Conservation (phyloP, 1,140 invertebrate genomes). For the Pachyrhynchus sulphureomaculatus region DNA sequence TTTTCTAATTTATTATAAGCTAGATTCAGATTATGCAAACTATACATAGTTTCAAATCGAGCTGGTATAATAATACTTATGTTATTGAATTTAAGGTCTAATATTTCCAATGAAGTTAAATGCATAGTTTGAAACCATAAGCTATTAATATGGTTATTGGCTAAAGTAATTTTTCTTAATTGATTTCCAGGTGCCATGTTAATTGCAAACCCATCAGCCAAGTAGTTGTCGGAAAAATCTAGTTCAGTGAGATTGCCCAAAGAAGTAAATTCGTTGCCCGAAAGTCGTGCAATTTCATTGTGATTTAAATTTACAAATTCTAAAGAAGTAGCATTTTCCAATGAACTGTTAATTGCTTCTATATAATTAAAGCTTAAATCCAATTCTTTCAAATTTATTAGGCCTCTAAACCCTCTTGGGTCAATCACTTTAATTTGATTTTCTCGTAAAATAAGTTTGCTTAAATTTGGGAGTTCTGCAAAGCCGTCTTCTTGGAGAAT, state of each 20-base stretch:
- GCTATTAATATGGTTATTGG: constrained; percentile 51
- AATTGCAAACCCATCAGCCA: constrained; percentile 25
- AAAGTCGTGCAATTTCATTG: constrained; percentile 38
- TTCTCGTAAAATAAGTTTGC: constrained; percentile 58
- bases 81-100: constrained; percentile 40
- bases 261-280: constrained; percentile 36
- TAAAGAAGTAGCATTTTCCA: constrained; percentile 58
- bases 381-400: constrained; percentile 58
- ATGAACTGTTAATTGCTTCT: constrained; percentile 57
- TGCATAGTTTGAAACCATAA: constrained; percentile 49
- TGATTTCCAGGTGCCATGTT: constrained; percentile 33
- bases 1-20: constrained; percentile 36
- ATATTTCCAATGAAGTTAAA: constrained; percentile 37
- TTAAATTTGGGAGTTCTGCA: constrained; percentile 49
- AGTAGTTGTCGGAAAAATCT: constrained; percentile 39
- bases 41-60: constrained; percentile 30
- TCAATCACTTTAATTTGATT: constrained; percentile 62
- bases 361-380: constrained; percentile 46
- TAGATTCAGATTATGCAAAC: constrained; percentile 34
- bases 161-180: constrained; percentile 38
- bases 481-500: constrained; percentile 41
- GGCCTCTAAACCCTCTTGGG: constrained; percentile 58
- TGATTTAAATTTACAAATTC: constrained; percentile 52
- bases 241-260: constrained; percentile 37
- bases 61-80: constrained; percentile 30